Percentiles rank a stretch among this genome's conserved stretches.
phyloP scores from a whole-genome alignment of 2,888 invertebrate genomes.

The Tetanocera ferruginea region DNA sequence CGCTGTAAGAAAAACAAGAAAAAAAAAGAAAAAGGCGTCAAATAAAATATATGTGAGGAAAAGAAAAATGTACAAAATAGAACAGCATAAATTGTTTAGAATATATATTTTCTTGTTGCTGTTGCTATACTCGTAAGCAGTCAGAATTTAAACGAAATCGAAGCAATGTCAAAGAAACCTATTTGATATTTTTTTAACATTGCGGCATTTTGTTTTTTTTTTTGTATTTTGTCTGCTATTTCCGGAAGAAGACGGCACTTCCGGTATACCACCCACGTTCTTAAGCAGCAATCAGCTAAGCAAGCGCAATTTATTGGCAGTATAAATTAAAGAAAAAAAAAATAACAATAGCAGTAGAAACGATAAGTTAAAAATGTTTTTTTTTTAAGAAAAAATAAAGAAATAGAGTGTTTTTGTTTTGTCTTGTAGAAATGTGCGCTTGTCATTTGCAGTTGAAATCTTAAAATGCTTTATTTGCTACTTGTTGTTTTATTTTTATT shows the following conservation, averaged over 20 bases:
- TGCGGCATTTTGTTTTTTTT: neutral
- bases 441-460: constrained; percentile 9
- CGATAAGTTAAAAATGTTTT: neutral
- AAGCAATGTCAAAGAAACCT: neutral
- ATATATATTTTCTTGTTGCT: neutral
- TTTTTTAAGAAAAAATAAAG: neutral
- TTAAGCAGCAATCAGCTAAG: neutral
- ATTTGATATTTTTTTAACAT: neutral
- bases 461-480: neutral
- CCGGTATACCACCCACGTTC: neutral
- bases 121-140: neutral
- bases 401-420: neutral
- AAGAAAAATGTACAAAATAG: neutral
- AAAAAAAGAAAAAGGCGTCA: neutral
- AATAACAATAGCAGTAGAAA: neutral
- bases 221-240: neutral
- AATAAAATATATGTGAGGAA: neutral
- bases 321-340: constrained; percentile 16
- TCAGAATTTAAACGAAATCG: neutral
- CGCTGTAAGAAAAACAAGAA: constrained; percentile 75
- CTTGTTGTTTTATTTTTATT: neutral
- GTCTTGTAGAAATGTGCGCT: neutral
- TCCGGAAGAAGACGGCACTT: neutral
- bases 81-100: neutral
- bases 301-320: constrained; percentile 14